phyloP scores from a whole-genome alignment of 2,113 vertebrate species.

The Haemorhous mexicanus region DNA sequence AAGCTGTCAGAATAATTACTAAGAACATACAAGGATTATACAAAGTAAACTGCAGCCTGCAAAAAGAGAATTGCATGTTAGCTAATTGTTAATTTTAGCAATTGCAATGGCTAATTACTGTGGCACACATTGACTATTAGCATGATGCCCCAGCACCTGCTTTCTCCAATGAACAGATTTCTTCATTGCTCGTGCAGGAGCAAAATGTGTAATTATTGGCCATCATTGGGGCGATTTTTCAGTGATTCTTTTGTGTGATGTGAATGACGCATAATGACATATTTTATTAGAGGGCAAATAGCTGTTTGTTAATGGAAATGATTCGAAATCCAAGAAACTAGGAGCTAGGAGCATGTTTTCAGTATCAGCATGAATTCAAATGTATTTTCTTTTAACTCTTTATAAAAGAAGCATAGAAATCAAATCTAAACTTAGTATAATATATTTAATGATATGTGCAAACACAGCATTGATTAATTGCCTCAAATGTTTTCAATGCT shows the following conservation, averaged over 20 bases:
- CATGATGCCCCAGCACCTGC: conserved; percentile 99
- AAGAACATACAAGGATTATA: conserved; percentile 92
- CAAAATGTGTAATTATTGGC: conserved; percentile 99
- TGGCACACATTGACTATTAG: conserved; percentile 97
- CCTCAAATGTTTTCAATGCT: conserved; percentile 78
- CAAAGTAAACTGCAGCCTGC: conserved; percentile 90
- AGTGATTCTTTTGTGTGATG: conserved; percentile 98
- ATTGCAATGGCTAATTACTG: conserved; percentile 96
- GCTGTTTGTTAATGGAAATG: conserved; percentile 86
- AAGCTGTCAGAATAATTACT: conserved; percentile 87
- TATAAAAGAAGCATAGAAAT: conserved; percentile 85
- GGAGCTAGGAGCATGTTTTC: conserved; percentile 80
- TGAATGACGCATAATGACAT: conserved; percentile 99
- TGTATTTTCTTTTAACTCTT: conserved; percentile 83
- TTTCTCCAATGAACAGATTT: conserved; percentile 89
- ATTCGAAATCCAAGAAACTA: conserved; percentile 86
- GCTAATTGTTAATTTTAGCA: conserved; percentile 99
- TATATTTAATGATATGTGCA: conserved; percentile 87
- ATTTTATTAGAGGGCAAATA: conserved; percentile 99
- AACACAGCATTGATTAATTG: conserved; percentile 86
- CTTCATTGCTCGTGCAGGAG: conserved; percentile 89
- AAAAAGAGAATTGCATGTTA: conserved; percentile 98
- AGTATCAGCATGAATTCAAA: conserved; percentile 84
- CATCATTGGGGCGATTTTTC: conserved; percentile 99
- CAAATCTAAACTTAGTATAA: conserved; percentile 86